These are phyloP conservation scores for Pao palembangensis DNA, from an alignment of 2,113 vertebrate genomes.

Conservation along the genomic window DNA sequence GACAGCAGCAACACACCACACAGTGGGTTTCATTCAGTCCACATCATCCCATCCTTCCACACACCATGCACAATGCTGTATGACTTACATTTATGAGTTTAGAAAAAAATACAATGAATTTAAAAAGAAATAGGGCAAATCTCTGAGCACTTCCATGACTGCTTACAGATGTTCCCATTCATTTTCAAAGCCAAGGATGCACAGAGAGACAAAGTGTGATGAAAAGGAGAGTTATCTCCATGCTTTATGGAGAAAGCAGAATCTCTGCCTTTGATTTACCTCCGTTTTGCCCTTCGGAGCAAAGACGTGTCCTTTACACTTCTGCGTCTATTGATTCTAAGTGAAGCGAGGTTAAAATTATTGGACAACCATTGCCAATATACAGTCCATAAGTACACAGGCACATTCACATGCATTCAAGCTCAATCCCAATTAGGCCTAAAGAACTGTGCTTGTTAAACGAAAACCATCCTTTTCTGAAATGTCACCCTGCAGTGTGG, in stretches of 20 bases:
- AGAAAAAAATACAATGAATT: too few species aligned
- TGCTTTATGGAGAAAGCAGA: neutral
- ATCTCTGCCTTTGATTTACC: slow-evolving; percentile 1
- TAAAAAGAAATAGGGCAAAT: too few species aligned
- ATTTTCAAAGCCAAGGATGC: neutral
- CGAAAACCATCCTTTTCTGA: slow-evolving; percentile 65
- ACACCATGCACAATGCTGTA: slow-evolving; percentile 25
- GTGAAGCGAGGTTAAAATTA: slow-evolving; percentile 43
- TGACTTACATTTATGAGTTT: too few species aligned
- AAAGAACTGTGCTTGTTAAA: slow-evolving; percentile 62
- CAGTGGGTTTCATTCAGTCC: slow-evolving; percentile 34
- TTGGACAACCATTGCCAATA: slow-evolving; percentile 16
- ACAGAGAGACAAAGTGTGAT: neutral
- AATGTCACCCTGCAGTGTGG: slow-evolving; percentile 68
- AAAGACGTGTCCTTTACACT: neutral
- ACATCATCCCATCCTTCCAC: slow-evolving; percentile 24
- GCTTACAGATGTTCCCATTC: too few species aligned
- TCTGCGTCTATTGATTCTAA: slow-evolving; percentile 21
- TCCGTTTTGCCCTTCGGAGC: slow-evolving; percentile 24
- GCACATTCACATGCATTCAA: slow-evolving; percentile 2
- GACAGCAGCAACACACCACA: slow-evolving; percentile 32
- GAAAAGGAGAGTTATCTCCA: neutral
- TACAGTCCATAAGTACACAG: neutral
- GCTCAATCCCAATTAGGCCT: slow-evolving; percentile 59
- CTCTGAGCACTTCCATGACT: too few species aligned